Conservation (phyloP, 2,797 vertebrate species). For the Rhynchotus rufescens region DNA sequence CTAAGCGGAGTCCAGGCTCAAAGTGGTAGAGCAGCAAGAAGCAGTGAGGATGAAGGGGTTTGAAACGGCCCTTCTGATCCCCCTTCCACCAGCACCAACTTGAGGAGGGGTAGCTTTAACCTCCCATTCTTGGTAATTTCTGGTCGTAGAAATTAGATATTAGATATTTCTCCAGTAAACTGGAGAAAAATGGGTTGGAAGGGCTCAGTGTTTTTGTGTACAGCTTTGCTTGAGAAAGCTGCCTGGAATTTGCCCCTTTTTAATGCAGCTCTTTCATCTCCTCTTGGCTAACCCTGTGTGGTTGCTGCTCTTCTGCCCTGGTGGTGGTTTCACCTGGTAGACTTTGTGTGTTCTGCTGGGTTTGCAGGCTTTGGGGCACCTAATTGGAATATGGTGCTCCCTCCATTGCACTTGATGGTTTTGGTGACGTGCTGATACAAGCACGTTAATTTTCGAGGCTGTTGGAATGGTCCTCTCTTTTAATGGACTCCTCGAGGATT, state of each 20-base stretch:
- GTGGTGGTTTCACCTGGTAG: not conserved
- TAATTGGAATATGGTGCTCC: not conserved
- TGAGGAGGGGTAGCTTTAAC: not conserved
- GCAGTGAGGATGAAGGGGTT: not conserved
- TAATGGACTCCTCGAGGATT: not conserved
- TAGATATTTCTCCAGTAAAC: not conserved
- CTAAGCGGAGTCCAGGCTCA: not conserved
- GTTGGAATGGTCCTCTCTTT: not conserved
- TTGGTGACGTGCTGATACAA: not conserved
- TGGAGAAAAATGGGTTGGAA: not conserved
- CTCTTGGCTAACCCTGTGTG: not conserved
- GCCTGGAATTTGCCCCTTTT: not conserved
- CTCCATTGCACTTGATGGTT: not conserved
- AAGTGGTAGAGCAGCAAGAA: not conserved
- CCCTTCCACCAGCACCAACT: too few species aligned
- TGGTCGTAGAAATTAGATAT: not conserved
- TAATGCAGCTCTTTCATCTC: not conserved
- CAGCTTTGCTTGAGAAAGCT: not conserved
- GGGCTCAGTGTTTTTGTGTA: not conserved
- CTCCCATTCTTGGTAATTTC: not conserved
- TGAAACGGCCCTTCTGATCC: not conserved
- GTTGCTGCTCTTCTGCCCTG: not conserved
- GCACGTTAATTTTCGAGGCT: fast-evolving
- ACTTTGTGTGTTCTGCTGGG: fast-evolving
- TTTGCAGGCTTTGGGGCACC: not conserved